Conservation (phyloP, 2,113 vertebrate species). For the Elachura formosa region DNA sequence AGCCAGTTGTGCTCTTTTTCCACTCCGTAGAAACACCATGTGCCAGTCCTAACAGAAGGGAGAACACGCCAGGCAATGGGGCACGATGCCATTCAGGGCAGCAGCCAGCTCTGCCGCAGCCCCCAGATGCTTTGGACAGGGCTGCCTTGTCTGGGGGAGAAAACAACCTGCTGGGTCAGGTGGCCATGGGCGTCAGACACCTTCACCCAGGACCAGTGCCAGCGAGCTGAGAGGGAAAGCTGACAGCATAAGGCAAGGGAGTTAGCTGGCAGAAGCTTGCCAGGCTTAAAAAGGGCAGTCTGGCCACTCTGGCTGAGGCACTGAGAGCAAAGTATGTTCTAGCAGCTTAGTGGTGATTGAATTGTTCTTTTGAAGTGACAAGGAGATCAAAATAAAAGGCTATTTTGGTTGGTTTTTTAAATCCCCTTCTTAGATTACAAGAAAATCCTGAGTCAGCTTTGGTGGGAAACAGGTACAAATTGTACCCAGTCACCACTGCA, state of each 20-base stretch:
- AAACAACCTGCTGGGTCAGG: background rate
- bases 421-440: constrained; percentile 70
- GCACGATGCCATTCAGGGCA: fast-evolving
- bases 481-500: constrained; percentile 75
- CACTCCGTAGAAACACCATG: background rate
- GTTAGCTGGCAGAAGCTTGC: background rate
- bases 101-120: fast-evolving
- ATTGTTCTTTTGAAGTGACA: constrained; percentile 29
- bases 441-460: constrained; percentile 77
- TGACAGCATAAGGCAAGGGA: background rate
- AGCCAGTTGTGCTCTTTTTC: background rate
- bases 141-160: background rate
- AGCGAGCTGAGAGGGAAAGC: background rate
- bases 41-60: background rate
- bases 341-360: background rate
- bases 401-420: background rate
- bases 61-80: fast-evolving
- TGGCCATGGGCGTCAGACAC: background rate
- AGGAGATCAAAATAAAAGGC: constrained; percentile 17
- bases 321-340: background rate
- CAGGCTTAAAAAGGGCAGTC: background rate
- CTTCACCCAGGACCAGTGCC: background rate
- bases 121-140: background rate
- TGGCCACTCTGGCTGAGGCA: background rate
- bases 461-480: constrained; percentile 84